phyloP scores from a whole-genome alignment of 2,797 vertebrate genomes.

The Halcyon smyrnensis region DNA sequence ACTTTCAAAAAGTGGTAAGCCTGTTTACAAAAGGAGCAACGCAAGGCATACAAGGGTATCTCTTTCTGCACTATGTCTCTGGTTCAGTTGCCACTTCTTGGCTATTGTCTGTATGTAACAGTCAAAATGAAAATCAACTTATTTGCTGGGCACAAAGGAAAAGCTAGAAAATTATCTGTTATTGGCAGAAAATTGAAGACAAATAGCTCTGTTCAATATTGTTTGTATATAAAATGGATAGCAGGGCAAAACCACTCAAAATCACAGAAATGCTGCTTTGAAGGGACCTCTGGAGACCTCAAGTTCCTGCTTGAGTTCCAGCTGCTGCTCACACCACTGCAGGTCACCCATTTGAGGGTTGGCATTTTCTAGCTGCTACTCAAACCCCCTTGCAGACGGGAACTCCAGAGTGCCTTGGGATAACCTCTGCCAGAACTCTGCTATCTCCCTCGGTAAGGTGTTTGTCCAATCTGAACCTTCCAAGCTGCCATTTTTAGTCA shows the following conservation, averaged over 20 bases:
- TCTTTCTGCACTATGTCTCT: not conserved
- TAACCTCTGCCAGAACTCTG: not conserved
- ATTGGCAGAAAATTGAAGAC: not conserved
- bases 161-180: not conserved
- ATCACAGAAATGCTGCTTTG: not conserved
- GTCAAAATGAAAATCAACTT: slow-evolving; percentile 3
- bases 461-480: not conserved
- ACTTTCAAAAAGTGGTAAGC: not conserved
- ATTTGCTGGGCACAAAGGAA: not conserved
- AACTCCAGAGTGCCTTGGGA: not conserved
- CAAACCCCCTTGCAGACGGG: accelerated
- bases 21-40: not conserved
- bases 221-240: not conserved
- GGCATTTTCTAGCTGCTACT: not conserved
- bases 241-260: not conserved
- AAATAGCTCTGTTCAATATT: not conserved
- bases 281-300: not conserved
- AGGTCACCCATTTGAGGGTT: not conserved
- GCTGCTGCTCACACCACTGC: not conserved
- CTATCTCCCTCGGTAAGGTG: not conserved
- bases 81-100: not conserved
- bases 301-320: not conserved
- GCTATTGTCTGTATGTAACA: not conserved
- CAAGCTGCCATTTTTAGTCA: not conserved
- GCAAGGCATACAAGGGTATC: not conserved